Evolutionary conservation across 2,888 invertebrate genomes (phyloP), one percentile per base, ranked within the genome.

Genomic region (Drosophila mayaguana): DNA sequence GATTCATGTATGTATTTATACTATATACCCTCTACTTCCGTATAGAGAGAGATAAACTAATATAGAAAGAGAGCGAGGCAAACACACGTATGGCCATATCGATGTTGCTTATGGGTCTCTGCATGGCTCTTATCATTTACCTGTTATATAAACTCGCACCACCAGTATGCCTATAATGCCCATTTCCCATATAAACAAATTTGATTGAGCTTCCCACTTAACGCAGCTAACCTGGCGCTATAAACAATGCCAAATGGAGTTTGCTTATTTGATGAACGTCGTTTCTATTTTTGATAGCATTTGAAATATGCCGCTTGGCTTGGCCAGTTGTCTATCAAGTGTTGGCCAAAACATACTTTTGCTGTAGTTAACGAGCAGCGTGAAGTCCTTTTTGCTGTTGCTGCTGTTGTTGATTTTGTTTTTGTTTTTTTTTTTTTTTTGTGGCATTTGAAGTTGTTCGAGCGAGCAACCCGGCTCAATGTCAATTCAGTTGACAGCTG

Each of bases 401-500:
- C 20, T 20, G 28, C 4, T 22, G 20, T 36, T 53, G 14, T 36
- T 12, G 36, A 5, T 36, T 36, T 32, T 32, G 11, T 34, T 34
- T 11, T 34, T 34, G 34, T 34, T 12, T 34, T 12, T 34, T 34
- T 11, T 11, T 34, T 34, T 34, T 34, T 34, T 7, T 63, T 63
- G 50, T 57, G 36, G 54, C 40, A 70, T 77, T 79, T 70, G 60
- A 50, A 34, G 12, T 53, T 46, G 54, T 42, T 62, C 32, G 42
- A 55, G 53, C 57, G 48, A 51, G 53, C 53, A 60, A 78, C 78
- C 78, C 78, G 76, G 66, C 59, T 78, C 78, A 78, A 78, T 78
- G 81, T 81, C 76, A 78, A 64, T 65, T 70, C 45, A 54, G 45
- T 63, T 79, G 81, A 78, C 74, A 81, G 67, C 78, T 80, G 79